Evolutionary conservation across 2,797 vertebrate species (phyloP).

Genomic region (Acridotheres tristis): DNA sequence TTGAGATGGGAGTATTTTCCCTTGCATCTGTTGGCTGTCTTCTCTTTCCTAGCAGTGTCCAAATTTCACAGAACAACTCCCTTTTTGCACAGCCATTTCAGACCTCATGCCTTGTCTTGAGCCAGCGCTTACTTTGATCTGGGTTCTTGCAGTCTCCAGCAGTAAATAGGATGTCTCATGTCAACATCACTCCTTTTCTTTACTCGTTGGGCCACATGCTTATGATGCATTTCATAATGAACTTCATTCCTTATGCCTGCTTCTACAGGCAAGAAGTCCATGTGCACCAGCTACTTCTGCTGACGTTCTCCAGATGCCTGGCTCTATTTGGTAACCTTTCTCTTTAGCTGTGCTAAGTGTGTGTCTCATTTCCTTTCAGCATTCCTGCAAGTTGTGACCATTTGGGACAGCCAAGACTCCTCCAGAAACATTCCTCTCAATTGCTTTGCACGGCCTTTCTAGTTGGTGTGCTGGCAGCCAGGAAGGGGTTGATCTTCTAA

Average conservation of each 20-base stretch:
- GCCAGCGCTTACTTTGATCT: neutral
- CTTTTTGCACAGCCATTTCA: constrained; percentile 9
- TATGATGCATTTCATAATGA: neutral
- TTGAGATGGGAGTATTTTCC: neutral
- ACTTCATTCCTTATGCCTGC: neutral
- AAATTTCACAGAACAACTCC: constrained; percentile 31
- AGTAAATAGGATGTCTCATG: neutral
- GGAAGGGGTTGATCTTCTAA: neutral
- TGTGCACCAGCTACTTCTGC: neutral
- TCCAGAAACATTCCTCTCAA: neutral
- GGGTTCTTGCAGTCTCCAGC: neutral
- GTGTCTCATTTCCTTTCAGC: neutral
- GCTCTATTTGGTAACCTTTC: neutral
- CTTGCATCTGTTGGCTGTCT: constrained; percentile 5
- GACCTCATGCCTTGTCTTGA: neutral
- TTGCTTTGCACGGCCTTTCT: neutral
- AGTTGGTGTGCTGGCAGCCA: neutral
- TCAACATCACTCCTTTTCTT: neutral
- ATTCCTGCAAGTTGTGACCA: neutral
- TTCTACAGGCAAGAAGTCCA: constrained; percentile 1
- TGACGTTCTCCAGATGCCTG: neutral
- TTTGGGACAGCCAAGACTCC: neutral
- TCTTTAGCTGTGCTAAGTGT: neutral
- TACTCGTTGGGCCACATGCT: neutral
- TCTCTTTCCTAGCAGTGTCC: neutral